These are phyloP conservation scores for Zygogramma bicolorata DNA, from an alignment of 2,888 invertebrate species.

Conservation along the genomic window DNA sequence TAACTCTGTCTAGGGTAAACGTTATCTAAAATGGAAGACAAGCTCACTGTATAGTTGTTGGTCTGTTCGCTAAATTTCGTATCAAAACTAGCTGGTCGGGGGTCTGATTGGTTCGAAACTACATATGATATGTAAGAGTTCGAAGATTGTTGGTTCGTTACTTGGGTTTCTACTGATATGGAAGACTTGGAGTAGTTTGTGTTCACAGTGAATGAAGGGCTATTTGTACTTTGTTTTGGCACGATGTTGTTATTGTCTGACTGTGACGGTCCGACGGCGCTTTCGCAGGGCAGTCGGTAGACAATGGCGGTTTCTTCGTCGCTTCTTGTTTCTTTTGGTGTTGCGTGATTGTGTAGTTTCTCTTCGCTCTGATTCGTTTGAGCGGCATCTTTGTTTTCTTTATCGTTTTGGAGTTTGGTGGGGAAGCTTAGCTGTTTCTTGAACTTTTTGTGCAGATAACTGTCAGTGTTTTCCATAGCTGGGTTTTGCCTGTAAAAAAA, in stretches of 20 bases:
- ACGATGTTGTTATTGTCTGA: slow-evolving; percentile 57
- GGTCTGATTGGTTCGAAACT: slow-evolving; percentile 56
- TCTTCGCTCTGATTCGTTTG: slow-evolving; percentile 58
- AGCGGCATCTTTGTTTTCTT: slow-evolving; percentile 54
- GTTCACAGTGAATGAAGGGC: slow-evolving; percentile 41
- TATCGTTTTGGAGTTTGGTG: slow-evolving; percentile 55
- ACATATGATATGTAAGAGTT: slow-evolving; percentile 64
- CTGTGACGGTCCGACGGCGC: slow-evolving; percentile 37
- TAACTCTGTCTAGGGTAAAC: slow-evolving; percentile 53
- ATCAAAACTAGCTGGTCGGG: slow-evolving; percentile 60
- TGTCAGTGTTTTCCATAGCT: slow-evolving; percentile 67
- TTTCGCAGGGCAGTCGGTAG: slow-evolving; percentile 4
- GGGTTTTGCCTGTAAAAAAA: slow-evolving; percentile 41
- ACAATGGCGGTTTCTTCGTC: not conserved
- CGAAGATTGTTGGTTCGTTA: slow-evolving; percentile 57
- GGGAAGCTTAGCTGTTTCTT: slow-evolving; percentile 83
- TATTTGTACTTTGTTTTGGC: slow-evolving; percentile 65
- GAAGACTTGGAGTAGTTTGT: slow-evolving; percentile 62
- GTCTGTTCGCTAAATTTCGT: slow-evolving; percentile 57
- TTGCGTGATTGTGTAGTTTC: slow-evolving; percentile 49
- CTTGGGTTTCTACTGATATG: slow-evolving; percentile 63
- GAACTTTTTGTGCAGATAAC: slow-evolving; percentile 93
- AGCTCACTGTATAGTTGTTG: slow-evolving; percentile 52
- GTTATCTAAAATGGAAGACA: slow-evolving; percentile 63
- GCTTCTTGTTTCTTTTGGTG: slow-evolving; percentile 36